Evolutionary conservation across 2,797 vertebrate species (phyloP), one percentile per base, ranked within the genome.

Genomic region (Mus minutoides): DNA sequence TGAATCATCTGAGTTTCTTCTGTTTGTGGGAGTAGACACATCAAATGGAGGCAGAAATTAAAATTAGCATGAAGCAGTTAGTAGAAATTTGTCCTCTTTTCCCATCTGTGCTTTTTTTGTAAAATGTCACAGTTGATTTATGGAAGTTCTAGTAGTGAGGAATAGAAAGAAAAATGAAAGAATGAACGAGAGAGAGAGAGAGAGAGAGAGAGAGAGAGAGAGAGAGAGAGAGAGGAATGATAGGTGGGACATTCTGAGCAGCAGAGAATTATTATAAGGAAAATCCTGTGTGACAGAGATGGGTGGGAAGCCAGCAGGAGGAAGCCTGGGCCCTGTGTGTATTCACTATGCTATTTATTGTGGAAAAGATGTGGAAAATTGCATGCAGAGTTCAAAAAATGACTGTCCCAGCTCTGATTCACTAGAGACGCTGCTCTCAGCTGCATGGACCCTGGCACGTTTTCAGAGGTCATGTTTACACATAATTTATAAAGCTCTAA

Each of bases 331-430:
- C 94, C 60, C 34, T 94, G 88, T 37, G 40, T 37, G 16, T 29
- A 80, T 52, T 94, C 93, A 49, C 96, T 92, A 88, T 54, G 90
- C 40, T 5, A 58, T 52, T 87, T 97, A 97, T 97, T 97, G 97
- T 93, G 87, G 87, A 94, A 97, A 96, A 96, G 64, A 94, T 93
- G 89, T 94, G 91, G 96, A 97, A 97, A 98, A 95, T 94, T 86
- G 80, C 88, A 87, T 73, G n/a, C 73, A 83, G 60, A 85, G 71
- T 91, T 96, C 2, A 43, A 96, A 82, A 97, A 96, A 96, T 84
- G 80, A 93, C 94, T 85, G 82, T 96, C 85, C 64, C 64, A 94
- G 80, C 84, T 76, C 90, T 95, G 94, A 96, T 90, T 98, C 96
- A 96, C 96, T 43, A 21, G 92, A 94, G 94, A 96, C 95, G 88